Evolutionary conservation across 2,113 vertebrate species (phyloP), one percentile per base, ranked within the genome.

Genomic region (Corythaixoides concolor): DNA sequence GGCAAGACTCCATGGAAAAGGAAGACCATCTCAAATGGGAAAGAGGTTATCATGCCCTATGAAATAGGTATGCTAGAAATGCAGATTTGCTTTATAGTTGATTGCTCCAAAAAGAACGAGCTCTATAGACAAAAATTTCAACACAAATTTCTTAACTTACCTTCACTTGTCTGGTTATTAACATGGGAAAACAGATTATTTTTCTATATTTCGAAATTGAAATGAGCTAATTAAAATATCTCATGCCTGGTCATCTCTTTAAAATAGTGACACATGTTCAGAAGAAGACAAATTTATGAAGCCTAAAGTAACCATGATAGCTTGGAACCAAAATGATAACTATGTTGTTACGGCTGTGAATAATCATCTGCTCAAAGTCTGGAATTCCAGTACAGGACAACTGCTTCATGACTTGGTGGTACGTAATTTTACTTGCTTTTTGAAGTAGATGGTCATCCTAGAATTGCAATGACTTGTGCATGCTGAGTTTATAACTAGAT

Each of bases 271-370:
- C 16, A 45, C 92, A 2, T 89, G 84, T 96, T 98, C 95, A 33
- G 98, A 99, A 88, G 99, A 99, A 41, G 99, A 99, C 56, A 99
- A 97, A 85, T 99, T 99, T 97, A 99, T 99, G 97, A 99, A 99
- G 97, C 98, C 99, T 87, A 99, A 99, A 98, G 99, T 99, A 60
- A 99, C 99, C 67, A 99, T 99, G 99, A 99, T 99, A 82, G 99
- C 99, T 49, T 99, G 99, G 99, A 99, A 99, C 98, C 98, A 98
- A 32, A 98, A 99, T 66, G 99, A 99, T 96, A 98, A 98, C 95
- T 98, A 98, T n/a, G 99, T 99, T 45, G 99, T 99, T 93, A 99
- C 99, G 14, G 99, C 99, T 78, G 99, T 99, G 89, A 99, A 99
- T 95, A 99, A 99, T 96, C 98, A 99, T 96, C 98, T 99, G 80